phyloP scores from a whole-genome alignment of 2,113 vertebrate genomes.

The Tragulus kanchil region DNA sequence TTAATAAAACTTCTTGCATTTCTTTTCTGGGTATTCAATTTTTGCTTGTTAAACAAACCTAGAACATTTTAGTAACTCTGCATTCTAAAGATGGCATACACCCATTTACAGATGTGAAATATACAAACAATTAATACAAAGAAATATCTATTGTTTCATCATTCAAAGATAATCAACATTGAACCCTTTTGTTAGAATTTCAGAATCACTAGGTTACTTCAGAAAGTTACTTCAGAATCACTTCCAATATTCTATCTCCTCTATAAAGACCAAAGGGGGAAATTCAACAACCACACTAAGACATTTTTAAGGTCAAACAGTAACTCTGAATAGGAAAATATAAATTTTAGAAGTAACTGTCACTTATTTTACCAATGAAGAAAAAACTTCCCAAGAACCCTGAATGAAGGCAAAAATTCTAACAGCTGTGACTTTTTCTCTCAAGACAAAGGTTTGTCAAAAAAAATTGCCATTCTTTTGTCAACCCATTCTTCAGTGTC shows the following conservation, averaged over 20 bases:
- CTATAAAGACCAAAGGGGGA: not conserved
- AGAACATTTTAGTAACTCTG: not conserved
- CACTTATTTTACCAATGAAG: not conserved
- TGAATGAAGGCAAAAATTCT: no score
- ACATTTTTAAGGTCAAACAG: not conserved
- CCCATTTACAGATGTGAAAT: not conserved
- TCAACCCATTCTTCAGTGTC: not conserved
- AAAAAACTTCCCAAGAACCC: not conserved
- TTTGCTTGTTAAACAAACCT: not conserved
- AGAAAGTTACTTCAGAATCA: not conserved
- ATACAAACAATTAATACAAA: not conserved
- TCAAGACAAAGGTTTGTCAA: constrained; percentile 42
- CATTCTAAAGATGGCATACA: not conserved
- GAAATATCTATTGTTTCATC: not conserved
- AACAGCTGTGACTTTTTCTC: not conserved
- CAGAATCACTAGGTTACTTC: not conserved
- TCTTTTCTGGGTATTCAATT: not conserved
- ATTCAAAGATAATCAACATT: not conserved
- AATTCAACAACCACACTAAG: not conserved
- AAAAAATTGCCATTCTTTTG: constrained; percentile 62
- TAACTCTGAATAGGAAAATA: not conserved
- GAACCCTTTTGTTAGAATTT: not conserved
- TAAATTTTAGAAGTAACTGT: not conserved
- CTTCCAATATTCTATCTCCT: not conserved
- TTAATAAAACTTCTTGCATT: not conserved